Conservation (phyloP, 2,113 vertebrate species). For the Stegostoma tigrinum region DNA sequence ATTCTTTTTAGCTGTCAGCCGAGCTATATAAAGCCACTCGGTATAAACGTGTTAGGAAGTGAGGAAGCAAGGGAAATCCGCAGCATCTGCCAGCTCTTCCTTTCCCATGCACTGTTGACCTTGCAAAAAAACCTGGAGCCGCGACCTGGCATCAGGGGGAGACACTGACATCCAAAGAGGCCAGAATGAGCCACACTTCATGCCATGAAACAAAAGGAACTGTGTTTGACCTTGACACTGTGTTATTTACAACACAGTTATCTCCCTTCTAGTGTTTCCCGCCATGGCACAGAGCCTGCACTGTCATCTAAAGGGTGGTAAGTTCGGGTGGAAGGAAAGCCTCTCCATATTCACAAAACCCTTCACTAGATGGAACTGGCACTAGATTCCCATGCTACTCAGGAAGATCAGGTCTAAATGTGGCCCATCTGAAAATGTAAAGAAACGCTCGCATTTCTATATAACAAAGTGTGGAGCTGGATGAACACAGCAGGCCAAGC, state of each 20-base stretch:
- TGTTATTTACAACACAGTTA: background rate
- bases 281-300: background rate
- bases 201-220: background rate
- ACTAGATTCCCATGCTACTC: background rate
- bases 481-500: too few relatives aligned
- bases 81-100: constrained; percentile 67
- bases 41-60: constrained; percentile 53
- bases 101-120: constrained; percentile 85
- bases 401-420: background rate
- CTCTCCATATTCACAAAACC: background rate
- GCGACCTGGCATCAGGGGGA: constrained; percentile 47
- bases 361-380: background rate
- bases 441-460: background rate
- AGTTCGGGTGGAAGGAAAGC: background rate
- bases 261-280: background rate
- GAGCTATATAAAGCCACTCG: constrained; percentile 63
- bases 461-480: too few relatives aligned
- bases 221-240: background rate
- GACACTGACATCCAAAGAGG: background rate
- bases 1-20: constrained; percentile 62
- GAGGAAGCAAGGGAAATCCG: constrained; percentile 77
- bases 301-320: background rate
- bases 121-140: constrained; percentile 51
- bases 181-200: background rate
- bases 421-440: background rate